These are phyloP conservation scores for Poecilobothrus nobilitatus DNA, from an alignment of 2,888 invertebrate genomes.

Conservation along the genomic window DNA sequence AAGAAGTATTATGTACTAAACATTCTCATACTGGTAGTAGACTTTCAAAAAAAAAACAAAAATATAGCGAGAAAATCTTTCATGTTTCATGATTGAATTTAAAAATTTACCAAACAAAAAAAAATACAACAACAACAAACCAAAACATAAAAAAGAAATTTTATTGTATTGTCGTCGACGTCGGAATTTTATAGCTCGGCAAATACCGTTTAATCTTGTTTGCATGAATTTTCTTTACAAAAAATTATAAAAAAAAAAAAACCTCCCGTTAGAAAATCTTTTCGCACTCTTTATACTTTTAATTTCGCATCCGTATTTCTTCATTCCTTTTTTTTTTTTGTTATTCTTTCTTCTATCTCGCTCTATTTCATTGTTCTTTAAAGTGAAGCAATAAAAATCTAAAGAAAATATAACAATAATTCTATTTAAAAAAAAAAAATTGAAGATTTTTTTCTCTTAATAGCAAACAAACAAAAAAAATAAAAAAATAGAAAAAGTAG, in stretches of 20 bases:
- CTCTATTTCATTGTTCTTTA: neutral
- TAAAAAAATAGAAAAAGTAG: neutral
- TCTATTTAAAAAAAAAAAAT: neutral
- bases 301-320: neutral
- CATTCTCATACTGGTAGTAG: neutral
- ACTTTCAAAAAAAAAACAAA: neutral
- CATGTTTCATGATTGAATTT: slow-evolving; percentile 6
- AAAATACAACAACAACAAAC: neutral
- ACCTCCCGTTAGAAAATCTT: neutral
- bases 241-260: no score
- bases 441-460: neutral
- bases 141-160: neutral
- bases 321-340: no score
- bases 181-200: slow-evolving; percentile 8
- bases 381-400: neutral
- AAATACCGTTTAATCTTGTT: slow-evolving; percentile 9
- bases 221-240: neutral
- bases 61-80: neutral
- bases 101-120: neutral
- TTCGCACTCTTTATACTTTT: neutral
- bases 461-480: no score
- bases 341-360: neutral
- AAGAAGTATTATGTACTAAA: neutral
- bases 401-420: neutral
- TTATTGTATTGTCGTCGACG: slow-evolving; percentile 6